Conservation (phyloP, 1,140 invertebrate species). For the Drosophila sechellia region DNA sequence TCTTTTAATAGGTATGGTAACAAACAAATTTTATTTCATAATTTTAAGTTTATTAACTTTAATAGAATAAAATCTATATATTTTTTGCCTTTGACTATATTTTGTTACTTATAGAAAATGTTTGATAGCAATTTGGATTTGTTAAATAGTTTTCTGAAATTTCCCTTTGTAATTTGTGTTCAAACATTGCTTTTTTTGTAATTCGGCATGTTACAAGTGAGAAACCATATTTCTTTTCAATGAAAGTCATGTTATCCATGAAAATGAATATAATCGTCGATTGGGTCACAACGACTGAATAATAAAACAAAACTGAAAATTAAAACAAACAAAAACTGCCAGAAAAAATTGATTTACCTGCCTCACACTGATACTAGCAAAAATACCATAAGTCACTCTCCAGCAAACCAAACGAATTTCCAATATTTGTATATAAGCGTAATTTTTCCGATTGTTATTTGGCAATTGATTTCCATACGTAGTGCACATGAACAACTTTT, state of each 20-base stretch:
- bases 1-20: not conserved
- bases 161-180: not conserved
- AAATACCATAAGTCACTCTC: slow-evolving; percentile 43
- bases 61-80: no score
- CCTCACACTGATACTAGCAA: slow-evolving; percentile 45
- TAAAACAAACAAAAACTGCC: slow-evolving; percentile 11
- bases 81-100: no score
- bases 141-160: no score
- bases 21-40: not conserved
- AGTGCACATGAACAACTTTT: slow-evolving; percentile 38
- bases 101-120: no score
- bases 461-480: slow-evolving; percentile 44
- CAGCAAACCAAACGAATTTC: slow-evolving; percentile 43
- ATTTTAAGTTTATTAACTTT: no score
- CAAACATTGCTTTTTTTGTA: not conserved
- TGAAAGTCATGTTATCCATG: slow-evolving; percentile 9
- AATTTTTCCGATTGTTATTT: slow-evolving; percentile 42
- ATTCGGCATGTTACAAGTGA: not conserved
- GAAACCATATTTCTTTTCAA: not conserved
- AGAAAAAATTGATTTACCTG: slow-evolving; percentile 31
- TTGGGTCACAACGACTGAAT: slow-evolving; percentile 3
- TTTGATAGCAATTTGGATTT: no score
- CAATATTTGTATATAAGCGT: slow-evolving; percentile 35
- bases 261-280: slow-evolving; percentile 21
- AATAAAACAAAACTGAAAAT: slow-evolving; percentile 6